Evolutionary conservation across 1,140 invertebrate species (phyloP), one percentile per base, ranked within the genome.

Genomic region (Bombus consobrinus): DNA sequence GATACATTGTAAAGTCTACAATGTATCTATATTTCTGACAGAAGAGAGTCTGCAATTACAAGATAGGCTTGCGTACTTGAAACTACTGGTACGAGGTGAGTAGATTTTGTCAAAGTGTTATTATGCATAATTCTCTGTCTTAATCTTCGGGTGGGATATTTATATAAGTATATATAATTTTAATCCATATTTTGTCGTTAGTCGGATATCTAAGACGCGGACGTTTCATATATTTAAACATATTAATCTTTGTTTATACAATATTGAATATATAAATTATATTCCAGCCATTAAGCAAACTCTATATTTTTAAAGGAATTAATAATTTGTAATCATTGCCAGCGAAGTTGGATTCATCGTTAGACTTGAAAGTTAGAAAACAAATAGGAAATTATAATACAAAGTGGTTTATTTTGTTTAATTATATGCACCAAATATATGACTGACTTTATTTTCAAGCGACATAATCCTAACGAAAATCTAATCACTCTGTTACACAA

Each of bases 1-100:
- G 47, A 22, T 22, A 53, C 47, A 22, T 53, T 53, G 47, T 53
- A 53, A 53, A 53, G 47, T 53, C 47, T 53, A 2, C 18, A 0
- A 53, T 22, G 18, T 53, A 53, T 22, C 47, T 53, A 53, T 53
- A 75, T 94, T 90, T 91, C 94, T 94, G 92, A 90, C 84, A 94
- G 92, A 95, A 94, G 91, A 94, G 94, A 93, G 82, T 92, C 94
- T 92, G 87, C 94, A 92, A 92, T 95, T 92, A 93, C 94, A 94
- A 95, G 94, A 95, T 89, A 92, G 94, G 93, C 92, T 94, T 93
- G 93, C 93, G 93, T 93, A 93, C 92, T 94, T 94, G 92, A 95
- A 94, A 91, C 91, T 88, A 87, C 88, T 88, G 89, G 87, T 93
- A 87, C 81, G 88, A 95, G 94, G 94, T 94, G 94, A 94, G 94